phyloP scores from a whole-genome alignment of 2,113 vertebrate species.

The Myrmecobius fasciatus region DNA sequence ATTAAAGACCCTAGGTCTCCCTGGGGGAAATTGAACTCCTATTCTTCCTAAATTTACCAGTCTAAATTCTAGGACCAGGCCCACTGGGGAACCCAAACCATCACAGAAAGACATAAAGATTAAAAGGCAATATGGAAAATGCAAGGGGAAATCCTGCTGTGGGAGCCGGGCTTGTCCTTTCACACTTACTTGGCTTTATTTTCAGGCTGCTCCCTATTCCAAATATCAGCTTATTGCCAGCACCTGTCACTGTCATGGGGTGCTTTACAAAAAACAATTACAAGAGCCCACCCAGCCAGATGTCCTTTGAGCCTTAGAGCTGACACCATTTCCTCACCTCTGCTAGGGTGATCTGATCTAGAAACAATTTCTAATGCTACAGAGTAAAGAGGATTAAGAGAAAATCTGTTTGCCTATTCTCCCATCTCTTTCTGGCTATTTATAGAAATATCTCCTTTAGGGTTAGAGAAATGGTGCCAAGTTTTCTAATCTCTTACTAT shows the following conservation, averaged over 20 bases:
- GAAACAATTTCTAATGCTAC: constrained; percentile 59
- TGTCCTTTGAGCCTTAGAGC: constrained; percentile 41
- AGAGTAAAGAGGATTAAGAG: constrained; percentile 63
- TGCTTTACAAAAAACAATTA: constrained; percentile 10
- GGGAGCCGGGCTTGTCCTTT: neutral
- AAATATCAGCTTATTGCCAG: neutral
- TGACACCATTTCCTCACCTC: constrained; percentile 18
- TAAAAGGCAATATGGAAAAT: constrained; percentile 34
- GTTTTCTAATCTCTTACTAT: constrained; percentile 65
- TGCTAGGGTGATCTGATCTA: constrained; percentile 44
- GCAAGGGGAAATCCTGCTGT: constrained; percentile 13
- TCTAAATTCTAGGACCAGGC: constrained; percentile 7
- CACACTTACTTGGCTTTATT: constrained; percentile 42
- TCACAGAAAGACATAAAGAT: neutral
- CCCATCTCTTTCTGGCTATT: constrained; percentile 60
- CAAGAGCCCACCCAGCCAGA: neutral
- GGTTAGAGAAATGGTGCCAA: constrained; percentile 66
- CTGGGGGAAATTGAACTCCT: constrained; percentile 32
- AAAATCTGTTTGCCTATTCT: constrained; percentile 58
- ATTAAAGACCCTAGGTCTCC: constrained; percentile 38
- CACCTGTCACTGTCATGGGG: neutral
- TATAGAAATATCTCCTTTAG: constrained; percentile 65
- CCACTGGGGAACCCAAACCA: neutral
- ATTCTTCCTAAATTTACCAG: constrained; percentile 33
- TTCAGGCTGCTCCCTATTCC: neutral